Percentiles rank a stretch among this genome's conserved stretches.
phyloP scores from a whole-genome alignment of 2,797 vertebrate species.

The Poeciliopsis paucimaculata region DNA sequence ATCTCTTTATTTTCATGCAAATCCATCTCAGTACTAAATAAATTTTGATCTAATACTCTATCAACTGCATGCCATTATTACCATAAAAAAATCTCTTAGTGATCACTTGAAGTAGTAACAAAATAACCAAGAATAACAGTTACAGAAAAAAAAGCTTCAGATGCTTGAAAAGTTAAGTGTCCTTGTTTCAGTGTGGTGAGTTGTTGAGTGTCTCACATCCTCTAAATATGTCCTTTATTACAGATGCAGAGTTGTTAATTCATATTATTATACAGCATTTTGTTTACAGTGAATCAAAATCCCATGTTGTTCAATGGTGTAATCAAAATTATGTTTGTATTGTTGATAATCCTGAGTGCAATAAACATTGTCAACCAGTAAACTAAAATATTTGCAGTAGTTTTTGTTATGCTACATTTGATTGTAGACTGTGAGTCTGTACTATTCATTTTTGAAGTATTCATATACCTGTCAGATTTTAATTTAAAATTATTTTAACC shows the following conservation, averaged over 20 bases:
- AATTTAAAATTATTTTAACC: not conserved
- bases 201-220: conserved; percentile 38
- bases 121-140: conserved; percentile 35
- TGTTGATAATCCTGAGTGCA: conserved; percentile 79
- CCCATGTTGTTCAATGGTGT: conserved; percentile 49
- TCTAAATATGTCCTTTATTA: conserved; percentile 26
- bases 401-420: not conserved
- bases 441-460: not conserved
- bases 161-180: conserved; percentile 72
- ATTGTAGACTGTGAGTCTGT: not conserved
- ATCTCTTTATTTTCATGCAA: conserved; percentile 35
- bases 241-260: conserved; percentile 25
- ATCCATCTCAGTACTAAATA: conserved; percentile 28
- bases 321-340: conserved; percentile 70
- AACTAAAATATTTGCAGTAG: not conserved
- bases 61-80: conserved; percentile 44
- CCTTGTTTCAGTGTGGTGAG: conserved; percentile 75
- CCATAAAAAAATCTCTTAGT: conserved; percentile 16
- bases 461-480: not conserved
- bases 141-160: conserved; percentile 53
- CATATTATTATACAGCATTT: conserved; percentile 40
- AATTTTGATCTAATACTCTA: conserved; percentile 19
- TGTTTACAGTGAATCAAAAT: conserved; percentile 48
- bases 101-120: conserved; percentile 40
- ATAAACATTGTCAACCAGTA: conserved; percentile 74